Base-by-base conservation (phyloP, 37 sponge, comb jelly and placozoan species). In the Amphimedon queenslandica region DNA sequence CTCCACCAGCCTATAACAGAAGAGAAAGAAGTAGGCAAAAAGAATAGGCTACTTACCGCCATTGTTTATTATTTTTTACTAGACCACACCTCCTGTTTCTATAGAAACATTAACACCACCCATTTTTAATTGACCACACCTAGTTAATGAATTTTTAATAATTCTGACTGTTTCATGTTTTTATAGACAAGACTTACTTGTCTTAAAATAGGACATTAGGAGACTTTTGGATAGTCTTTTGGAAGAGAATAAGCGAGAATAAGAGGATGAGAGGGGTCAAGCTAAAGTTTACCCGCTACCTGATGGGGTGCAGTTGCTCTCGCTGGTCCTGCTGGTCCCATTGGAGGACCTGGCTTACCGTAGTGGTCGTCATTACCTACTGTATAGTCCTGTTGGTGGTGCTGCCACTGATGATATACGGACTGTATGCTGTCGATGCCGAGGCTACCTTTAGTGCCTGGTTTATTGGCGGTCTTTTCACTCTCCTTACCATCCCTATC, bases 401-500 rank as follows among this genome's bases (percentile, higher is more conserved):
- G 18, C 69, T 92, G 34, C 90, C 93, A 31, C 67, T 92, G 34
- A 42, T 87, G 39, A 65, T 93, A 1, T 93, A 76, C 75, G 71
- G 73, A 63, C 61, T 88, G 18, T 55, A 69, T 55, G 76, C 51
- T 21, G 56, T 42, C 8, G 6, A 77, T 16, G 66, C 75, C 0
- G 64, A 71, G 68, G 40, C 47, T 33, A 78, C 72, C 64, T 70
- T 80, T 34, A 68, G 71, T 10, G 93, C 78, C n/a, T 96, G 93
- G 93, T 96, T 96, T 77, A 79, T 92, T 36, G 93, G 88, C 1
- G 93, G 91, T 21, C 21, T 96, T 21, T 92, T 92, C 69, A 78
- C 90, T 23, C 63, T 93, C 21, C 75, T 93, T 37, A 96, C 93
- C 27, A 53, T 96, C 0, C 97, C 97, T 2, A 63, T 93, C 37